These are phyloP conservation scores for Athetis lepigone DNA, from an alignment of 2,888 invertebrate species.

Conservation along the genomic window DNA sequence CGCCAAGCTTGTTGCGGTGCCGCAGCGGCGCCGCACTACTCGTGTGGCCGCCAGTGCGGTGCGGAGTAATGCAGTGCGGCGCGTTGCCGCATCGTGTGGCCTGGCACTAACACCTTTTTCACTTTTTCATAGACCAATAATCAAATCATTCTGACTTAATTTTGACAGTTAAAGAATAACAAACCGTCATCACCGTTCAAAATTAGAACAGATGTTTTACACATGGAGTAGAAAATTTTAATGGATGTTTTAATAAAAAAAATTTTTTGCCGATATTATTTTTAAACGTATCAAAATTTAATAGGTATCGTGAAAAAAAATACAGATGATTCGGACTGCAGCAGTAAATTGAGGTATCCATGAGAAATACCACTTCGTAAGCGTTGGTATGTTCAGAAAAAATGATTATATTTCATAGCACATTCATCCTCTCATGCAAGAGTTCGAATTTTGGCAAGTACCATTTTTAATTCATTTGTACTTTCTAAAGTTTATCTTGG, in stretches of 20 bases:
- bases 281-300: background rate
- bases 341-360: slow-evolving; percentile 3
- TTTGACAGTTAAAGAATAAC: slow-evolving; percentile 27
- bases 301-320: slow-evolving; percentile 9
- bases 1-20: no score
- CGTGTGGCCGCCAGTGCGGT: no score
- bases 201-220: slow-evolving; percentile 35
- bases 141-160: background rate
- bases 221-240: slow-evolving; percentile 14
- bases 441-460: no score
- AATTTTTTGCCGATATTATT: background rate
- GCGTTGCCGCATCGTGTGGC: no score
- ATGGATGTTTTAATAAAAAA: background rate
- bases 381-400: slow-evolving; percentile 30
- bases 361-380: slow-evolving; percentile 1
- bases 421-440: no score
- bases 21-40: no score
- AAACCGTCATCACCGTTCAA: slow-evolving; percentile 17
- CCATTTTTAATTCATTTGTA: no score
- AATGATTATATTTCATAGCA: no score
- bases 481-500: no score
- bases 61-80: no score
- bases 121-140: slow-evolving; percentile 6
- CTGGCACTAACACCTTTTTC: no score
- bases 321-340: background rate